Evolutionary conservation across 2,113 vertebrate species (phyloP).

Genomic region (Ellobius talpinus): DNA sequence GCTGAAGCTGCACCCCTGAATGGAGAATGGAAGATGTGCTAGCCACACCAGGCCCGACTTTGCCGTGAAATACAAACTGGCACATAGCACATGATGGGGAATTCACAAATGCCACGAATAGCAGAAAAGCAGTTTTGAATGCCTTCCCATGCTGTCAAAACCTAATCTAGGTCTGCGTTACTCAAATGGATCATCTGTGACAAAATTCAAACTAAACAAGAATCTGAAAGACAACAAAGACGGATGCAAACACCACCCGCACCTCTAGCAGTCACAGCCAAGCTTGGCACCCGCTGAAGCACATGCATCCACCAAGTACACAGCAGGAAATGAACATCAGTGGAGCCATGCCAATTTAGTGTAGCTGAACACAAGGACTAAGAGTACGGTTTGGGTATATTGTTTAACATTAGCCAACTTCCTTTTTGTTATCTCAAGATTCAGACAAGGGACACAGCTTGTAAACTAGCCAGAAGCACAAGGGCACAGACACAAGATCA

Average conservation of each 20-base stretch:
- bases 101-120: not conserved
- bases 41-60: not conserved
- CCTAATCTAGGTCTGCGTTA: not conserved
- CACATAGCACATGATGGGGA: not conserved
- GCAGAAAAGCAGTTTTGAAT: not conserved
- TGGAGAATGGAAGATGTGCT: not conserved
- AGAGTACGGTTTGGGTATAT: not conserved
- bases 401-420: conserved; percentile 10
- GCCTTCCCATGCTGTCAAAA: conserved; percentile 18
- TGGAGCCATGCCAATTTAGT: not conserved
- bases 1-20: not conserved
- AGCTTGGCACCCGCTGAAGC: not conserved
- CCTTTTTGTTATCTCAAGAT: conserved; percentile 9
- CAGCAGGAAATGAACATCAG: conserved; percentile 4
- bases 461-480: conserved; percentile 18
- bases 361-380: conserved; percentile 5
- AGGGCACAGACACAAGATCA: conserved; percentile 48
- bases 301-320: not conserved
- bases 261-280: not conserved
- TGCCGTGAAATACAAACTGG: not conserved
- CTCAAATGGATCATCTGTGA: not conserved
- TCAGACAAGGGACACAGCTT: not conserved
- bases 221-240: conserved; percentile 10
- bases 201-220: conserved; percentile 35
- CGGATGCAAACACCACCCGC: not conserved